Percentiles rank a stretch among this genome's conserved stretches.
Evolutionary conservation across 2,797 vertebrate species (phyloP).

Genomic region (Paratrypauchen microcephalus): DNA sequence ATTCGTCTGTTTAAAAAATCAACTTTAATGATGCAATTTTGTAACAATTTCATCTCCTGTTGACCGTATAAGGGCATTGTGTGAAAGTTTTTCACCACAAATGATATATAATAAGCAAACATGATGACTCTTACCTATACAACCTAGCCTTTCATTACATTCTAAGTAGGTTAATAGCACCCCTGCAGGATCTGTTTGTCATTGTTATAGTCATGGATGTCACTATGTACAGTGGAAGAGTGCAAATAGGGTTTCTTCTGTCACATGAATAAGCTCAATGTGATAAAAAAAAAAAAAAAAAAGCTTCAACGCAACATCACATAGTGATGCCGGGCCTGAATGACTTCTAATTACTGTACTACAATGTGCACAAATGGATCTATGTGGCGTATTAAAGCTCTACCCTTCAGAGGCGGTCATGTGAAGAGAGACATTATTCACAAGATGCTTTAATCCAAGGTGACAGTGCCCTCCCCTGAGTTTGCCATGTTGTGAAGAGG

Average conservation of each 20-base stretch:
- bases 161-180: slow-evolving; percentile 5
- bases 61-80: not conserved
- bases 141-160: not conserved
- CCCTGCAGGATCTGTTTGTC: slow-evolving; percentile 6
- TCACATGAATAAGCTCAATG: slow-evolving; percentile 21
- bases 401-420: slow-evolving; percentile 56
- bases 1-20: too few relatives aligned
- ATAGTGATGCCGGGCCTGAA: not conserved
- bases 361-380: slow-evolving; percentile 36
- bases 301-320: slow-evolving; percentile 19
- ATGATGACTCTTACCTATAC: not conserved
- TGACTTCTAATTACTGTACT: slow-evolving; percentile 26
- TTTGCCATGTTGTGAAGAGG: slow-evolving; percentile 35
- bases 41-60: too few relatives aligned
- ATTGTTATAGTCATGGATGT: not conserved
- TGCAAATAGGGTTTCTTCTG: not conserved
- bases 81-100: not conserved
- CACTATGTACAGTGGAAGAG: slow-evolving; percentile 1
- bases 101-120: too few relatives aligned
- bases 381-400: slow-evolving; percentile 28
- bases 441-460: slow-evolving; percentile 62
- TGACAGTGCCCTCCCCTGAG: slow-evolving; percentile 59
- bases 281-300: slow-evolving; percentile 5
- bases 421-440: slow-evolving; percentile 53
- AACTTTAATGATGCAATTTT: too few relatives aligned